These are phyloP conservation scores for Campylomormyrus tamandua DNA, from an alignment of 2,113 vertebrate species.

Conservation along the genomic window DNA sequence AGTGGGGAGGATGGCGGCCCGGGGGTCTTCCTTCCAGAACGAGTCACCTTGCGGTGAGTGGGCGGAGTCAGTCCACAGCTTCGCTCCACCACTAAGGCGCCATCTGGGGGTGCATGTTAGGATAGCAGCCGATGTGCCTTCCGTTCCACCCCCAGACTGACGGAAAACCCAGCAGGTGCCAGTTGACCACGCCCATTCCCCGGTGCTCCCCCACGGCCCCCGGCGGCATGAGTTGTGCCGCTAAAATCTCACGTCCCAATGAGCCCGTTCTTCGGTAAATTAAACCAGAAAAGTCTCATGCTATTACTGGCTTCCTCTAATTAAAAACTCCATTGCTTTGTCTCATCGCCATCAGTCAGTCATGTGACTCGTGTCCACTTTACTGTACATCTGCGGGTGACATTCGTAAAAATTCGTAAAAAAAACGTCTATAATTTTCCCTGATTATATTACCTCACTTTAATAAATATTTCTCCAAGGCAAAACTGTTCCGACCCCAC, in stretches of 20 bases:
- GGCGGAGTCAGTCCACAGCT: not conserved
- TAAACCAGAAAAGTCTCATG: not conserved
- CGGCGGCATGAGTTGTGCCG: not conserved
- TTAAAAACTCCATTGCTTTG: not conserved
- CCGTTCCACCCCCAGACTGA: not conserved
- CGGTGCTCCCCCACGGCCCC: slow-evolving; percentile 19
- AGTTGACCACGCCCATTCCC: not conserved
- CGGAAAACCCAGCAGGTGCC: not conserved
- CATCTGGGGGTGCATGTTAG: not conserved
- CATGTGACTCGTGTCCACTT: not conserved
- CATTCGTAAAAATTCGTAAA: too few relatives aligned
- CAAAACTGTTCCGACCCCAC: not conserved
- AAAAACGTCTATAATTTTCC: not conserved
- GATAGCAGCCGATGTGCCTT: not conserved
- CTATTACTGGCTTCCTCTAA: slow-evolving; percentile 9
- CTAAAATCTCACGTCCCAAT: not conserved
- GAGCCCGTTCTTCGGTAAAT: not conserved
- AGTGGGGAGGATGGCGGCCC: not conserved
- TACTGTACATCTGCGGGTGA: not conserved
- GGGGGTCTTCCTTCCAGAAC: not conserved
- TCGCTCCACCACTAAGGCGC: not conserved
- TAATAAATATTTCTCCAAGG: not conserved
- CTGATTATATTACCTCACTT: not conserved
- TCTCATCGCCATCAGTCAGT: slow-evolving; percentile 7
- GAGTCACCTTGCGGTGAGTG: not conserved